Conservation (phyloP, 2,113 vertebrate genomes). For the Echinops telfairi region DNA sequence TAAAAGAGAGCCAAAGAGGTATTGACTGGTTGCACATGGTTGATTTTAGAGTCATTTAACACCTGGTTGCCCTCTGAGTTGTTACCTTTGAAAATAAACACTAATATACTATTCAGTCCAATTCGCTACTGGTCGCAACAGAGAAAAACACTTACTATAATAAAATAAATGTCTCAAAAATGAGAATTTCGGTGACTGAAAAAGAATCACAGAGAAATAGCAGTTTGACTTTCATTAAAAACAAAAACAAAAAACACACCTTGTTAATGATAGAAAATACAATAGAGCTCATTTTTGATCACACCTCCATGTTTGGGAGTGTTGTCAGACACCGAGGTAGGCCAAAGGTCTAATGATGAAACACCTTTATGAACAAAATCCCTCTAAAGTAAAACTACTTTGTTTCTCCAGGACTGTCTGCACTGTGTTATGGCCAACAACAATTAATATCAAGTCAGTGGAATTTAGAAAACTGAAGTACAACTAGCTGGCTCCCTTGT, state of each 20-base stretch:
- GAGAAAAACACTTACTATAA: not conserved
- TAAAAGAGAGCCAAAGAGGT: not conserved
- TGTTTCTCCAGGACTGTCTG: not conserved
- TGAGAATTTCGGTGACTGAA: not conserved
- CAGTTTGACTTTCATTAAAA: slow-evolving; percentile 25
- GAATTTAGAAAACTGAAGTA: not conserved
- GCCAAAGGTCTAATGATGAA: not conserved
- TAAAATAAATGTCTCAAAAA: slow-evolving; percentile 35
- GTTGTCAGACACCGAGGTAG: not conserved
- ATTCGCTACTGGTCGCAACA: not conserved
- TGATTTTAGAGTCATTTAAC: slow-evolving; percentile 34
- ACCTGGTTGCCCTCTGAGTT: not conserved
- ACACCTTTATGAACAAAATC: not conserved
- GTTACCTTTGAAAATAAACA: slow-evolving; percentile 25
- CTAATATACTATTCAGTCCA: not conserved
- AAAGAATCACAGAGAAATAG: not conserved
- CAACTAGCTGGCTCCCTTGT: not conserved
- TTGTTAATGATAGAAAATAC: not conserved
- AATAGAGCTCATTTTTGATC: not conserved
- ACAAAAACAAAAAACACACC: not conserved
- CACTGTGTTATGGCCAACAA: slow-evolving; percentile 24
- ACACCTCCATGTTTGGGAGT: not conserved
- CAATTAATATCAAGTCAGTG: slow-evolving; percentile 40
- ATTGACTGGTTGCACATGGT: not conserved
- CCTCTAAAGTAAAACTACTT: not conserved